phyloP scores from a whole-genome alignment of 2,888 invertebrate species.

The Biston stratarius region DNA sequence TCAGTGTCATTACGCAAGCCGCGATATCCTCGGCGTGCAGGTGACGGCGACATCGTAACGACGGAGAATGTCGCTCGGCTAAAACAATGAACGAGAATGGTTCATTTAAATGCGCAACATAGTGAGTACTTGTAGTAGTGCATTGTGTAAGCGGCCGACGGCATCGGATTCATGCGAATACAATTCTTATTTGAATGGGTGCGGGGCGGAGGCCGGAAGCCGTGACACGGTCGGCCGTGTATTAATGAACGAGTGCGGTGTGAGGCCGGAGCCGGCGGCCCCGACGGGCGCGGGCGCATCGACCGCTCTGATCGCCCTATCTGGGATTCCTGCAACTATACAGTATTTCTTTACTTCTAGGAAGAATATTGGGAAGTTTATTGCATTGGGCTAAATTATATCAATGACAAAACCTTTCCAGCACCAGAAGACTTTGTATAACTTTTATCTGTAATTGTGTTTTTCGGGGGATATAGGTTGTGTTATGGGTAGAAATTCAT shows the following conservation, averaged over 20 bases:
- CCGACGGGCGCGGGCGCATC: background rate
- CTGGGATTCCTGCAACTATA: too few relatives aligned
- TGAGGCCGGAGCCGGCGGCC: constrained; percentile 2
- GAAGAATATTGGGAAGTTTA: too few relatives aligned
- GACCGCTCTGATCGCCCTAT: background rate
- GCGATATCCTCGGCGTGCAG: constrained; percentile 42
- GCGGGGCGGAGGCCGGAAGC: constrained; percentile 73
- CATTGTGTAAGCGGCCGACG: constrained; percentile 62
- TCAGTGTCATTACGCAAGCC: constrained; percentile 47
- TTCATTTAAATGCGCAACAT: constrained; percentile 55
- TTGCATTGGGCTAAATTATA: too few relatives aligned
- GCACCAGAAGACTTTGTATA: too few relatives aligned
- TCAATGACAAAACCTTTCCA: too few relatives aligned
- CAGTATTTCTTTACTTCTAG: too few relatives aligned
- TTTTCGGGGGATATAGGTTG: too few relatives aligned
- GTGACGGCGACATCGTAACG: constrained; percentile 35
- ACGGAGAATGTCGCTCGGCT: constrained; percentile 45
- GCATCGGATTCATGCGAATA: constrained; percentile 69
- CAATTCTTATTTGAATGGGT: constrained; percentile 76
- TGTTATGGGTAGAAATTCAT: too few relatives aligned
- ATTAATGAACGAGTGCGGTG: constrained; percentile 73
- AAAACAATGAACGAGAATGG: constrained; percentile 51
- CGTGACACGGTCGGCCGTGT: constrained; percentile 75
- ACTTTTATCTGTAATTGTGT: too few relatives aligned
- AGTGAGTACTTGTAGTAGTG: constrained; percentile 57